Evolutionary conservation across 2,888 invertebrate species (phyloP).

Genomic region (Vanessa cardui): DNA sequence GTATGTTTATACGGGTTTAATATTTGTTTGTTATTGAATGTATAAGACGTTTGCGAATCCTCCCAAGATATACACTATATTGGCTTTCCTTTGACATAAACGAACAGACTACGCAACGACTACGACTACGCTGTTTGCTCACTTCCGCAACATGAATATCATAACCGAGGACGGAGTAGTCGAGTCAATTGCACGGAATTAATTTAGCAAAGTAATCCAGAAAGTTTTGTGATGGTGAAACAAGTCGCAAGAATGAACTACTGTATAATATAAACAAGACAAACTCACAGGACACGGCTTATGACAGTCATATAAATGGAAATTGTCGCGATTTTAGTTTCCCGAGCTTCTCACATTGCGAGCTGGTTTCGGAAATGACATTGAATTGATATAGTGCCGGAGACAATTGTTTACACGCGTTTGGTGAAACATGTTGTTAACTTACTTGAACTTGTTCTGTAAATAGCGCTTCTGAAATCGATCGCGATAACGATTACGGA

Average conservation of each 20-base stretch:
- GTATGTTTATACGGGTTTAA: background rate
- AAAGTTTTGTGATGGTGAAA: conserved; percentile 36
- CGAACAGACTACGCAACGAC: conserved; percentile 2
- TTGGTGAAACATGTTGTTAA: conserved; percentile 21
- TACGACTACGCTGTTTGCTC: conserved; percentile 9
- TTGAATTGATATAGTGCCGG: conserved; percentile 35
- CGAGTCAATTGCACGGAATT: conserved; percentile 35
- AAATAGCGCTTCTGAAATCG: background rate
- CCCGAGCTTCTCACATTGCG: conserved; percentile 54
- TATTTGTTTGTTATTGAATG: conserved; percentile 1
- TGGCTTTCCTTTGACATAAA: conserved; percentile 11
- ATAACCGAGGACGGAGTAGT: conserved; percentile 19
- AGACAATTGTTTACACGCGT: conserved; percentile 34
- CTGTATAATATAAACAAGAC: conserved; percentile 49
- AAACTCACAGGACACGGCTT: conserved; percentile 63
- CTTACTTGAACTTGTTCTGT: conserved; percentile 6
- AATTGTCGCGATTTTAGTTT: conserved; percentile 73
- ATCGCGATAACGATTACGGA: too few species aligned
- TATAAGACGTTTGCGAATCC: background rate
- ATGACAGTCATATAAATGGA: conserved; percentile 73
- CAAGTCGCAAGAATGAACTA: conserved; percentile 42
- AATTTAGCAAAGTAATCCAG: conserved; percentile 40
- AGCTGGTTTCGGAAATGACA: conserved; percentile 61
- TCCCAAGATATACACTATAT: conserved; percentile 1
- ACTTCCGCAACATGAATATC: conserved; percentile 28